Base-by-base conservation (phyloP, 2,888 invertebrate species). In the Mongoloraphidia duomilia region DNA sequence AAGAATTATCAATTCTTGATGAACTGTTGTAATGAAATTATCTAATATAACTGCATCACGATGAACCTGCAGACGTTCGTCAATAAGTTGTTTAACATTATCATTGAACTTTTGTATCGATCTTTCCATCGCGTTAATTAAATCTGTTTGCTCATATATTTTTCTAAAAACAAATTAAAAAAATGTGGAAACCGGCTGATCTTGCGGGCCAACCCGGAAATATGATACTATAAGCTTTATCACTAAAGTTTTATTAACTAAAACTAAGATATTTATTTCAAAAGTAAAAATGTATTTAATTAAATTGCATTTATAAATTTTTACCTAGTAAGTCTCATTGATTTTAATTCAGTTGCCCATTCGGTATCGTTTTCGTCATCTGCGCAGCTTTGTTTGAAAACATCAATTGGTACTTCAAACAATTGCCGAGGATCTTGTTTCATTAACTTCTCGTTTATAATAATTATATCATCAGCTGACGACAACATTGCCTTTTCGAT, bases 1-100 rank as follows among this genome's bases (percentile, higher is more conserved):
- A 10, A 88, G 63, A 13, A 89, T 79, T 43, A 80, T 72, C 60
- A 88, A 69, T 63, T 89, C 88, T 61, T 84, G 79, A 57, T 85
- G 79, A 14, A 86, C 60, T 17, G 80, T 80, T 17, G 82, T 71
- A 42, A 84, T 64, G 59, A 75, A 79, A 34, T 82, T 59, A 53
- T 81, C 76, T 49, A 84, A 67, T 45, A 84, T 74, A 50, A 73
- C 69, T 1, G 72, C 65, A 14, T 73, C 67, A 38, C 79, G 73
- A 60, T 79, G 73, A 2, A 80, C 73, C 6, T 76, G 64, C 11
- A 80, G 67, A 33, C 82, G 74, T 50, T 75, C 72, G 26, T 73
- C 63, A 51, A 75, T 71, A 4, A 84, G 61, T 46, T 73, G 65
- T 34, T 67, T 64, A 4, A 89, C 60, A 17, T 75, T 67, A 1